Evolutionary conservation across 2,797 vertebrate genomes (phyloP).

Genomic region (Phalloptychus januarius): DNA sequence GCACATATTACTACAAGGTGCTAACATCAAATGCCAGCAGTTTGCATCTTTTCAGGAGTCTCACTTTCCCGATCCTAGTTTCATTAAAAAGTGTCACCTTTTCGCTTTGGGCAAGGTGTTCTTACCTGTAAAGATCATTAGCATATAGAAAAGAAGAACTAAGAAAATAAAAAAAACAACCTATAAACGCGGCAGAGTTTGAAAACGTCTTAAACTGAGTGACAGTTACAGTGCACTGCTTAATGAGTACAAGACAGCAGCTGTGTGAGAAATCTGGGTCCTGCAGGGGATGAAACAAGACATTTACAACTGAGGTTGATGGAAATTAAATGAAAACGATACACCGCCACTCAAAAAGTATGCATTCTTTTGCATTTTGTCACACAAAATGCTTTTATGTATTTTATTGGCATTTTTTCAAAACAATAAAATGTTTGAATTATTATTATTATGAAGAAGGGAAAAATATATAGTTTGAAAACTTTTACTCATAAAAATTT

Average conservation of each 20-base stretch:
- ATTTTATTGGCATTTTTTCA: neutral
- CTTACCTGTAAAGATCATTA: constrained; percentile 38
- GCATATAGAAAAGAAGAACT: constrained; percentile 14
- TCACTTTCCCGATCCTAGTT: constrained; percentile 21
- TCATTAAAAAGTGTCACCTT: constrained; percentile 20
- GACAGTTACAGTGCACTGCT: constrained; percentile 1
- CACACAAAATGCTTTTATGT: neutral
- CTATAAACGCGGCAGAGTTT: constrained; percentile 1
- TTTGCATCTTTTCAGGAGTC: constrained; percentile 9
- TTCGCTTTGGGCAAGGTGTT: constrained; percentile 37
- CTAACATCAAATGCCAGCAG: neutral
- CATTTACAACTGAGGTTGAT: constrained; percentile 13
- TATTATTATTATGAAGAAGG: neutral
- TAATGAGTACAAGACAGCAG: constrained; percentile 26
- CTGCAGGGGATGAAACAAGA: constrained; percentile 13
- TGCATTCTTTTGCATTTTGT: neutral
- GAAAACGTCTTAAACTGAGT: constrained; percentile 19
- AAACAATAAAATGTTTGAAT: neutral
- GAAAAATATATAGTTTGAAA: neutral
- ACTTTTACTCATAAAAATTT: neutral
- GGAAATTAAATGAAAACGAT: constrained; percentile 10
- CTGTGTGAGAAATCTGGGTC: constrained; percentile 4
- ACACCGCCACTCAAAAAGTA: constrained; percentile 3
- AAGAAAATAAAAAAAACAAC: neutral
- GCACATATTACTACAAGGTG: neutral